Evolutionary conservation across 1,140 invertebrate species (phyloP).

Genomic region (Hermatobates lingyangjiaoensis): DNA sequence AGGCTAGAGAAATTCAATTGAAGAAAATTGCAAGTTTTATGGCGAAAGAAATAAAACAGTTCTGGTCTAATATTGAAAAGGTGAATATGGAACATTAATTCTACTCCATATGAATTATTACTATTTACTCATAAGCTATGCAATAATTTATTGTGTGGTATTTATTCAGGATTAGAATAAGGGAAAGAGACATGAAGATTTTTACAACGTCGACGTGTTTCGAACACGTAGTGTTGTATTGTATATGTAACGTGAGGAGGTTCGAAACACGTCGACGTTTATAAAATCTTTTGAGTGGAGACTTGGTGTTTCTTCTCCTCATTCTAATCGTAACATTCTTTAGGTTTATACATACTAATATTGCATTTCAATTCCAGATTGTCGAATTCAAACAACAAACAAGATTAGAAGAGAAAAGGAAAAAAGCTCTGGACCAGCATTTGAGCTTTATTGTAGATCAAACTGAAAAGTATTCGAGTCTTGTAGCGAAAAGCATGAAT

Average conservation of each 20-base stretch:
- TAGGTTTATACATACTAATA: too few species aligned
- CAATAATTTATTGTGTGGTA: too few species aligned
- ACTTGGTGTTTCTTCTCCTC: too few species aligned
- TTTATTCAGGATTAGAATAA: slow-evolving; percentile 92
- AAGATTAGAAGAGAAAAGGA: slow-evolving; percentile 80
- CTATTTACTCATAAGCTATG: slow-evolving; percentile 13
- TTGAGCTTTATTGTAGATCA: slow-evolving; percentile 96
- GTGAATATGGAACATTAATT: slow-evolving; percentile 22
- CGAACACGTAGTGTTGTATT: slow-evolving; percentile 47
- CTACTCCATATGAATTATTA: not conserved
- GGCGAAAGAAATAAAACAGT: slow-evolving; percentile 82
- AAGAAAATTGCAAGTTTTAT: slow-evolving; percentile 74
- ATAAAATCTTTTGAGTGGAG: too few species aligned
- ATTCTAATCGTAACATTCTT: too few species aligned
- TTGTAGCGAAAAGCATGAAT: slow-evolving; percentile 66
- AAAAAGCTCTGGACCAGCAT: slow-evolving; percentile 90
- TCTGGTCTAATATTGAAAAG: slow-evolving; percentile 95
- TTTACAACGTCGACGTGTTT: slow-evolving; percentile 70
- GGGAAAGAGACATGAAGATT: slow-evolving; percentile 96
- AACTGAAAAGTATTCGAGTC: slow-evolving; percentile 91
- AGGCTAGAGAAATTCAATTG: slow-evolving; percentile 71
- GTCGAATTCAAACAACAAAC: slow-evolving; percentile 89
- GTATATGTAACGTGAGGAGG: slow-evolving; percentile 73
- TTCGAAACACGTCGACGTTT: too few species aligned
- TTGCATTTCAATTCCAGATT: too few species aligned